Percentiles rank a stretch among this genome's conserved stretches.
These are phyloP conservation scores for Alfaro cultratus DNA, from an alignment of 2,797 vertebrate genomes.

Conservation along the genomic window DNA sequence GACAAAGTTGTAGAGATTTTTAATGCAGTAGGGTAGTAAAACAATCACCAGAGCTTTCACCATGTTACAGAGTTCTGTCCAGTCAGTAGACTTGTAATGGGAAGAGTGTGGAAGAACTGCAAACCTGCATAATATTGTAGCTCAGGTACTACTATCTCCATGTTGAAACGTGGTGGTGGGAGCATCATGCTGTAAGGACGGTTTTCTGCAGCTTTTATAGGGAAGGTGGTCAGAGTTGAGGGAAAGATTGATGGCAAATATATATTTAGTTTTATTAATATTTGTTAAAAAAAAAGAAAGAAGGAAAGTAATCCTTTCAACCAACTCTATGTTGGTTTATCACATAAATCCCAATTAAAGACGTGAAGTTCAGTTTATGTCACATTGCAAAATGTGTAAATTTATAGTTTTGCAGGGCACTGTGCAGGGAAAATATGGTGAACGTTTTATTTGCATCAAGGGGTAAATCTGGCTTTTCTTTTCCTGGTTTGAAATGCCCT, in stretches of 20 bases:
- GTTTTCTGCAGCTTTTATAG: neutral
- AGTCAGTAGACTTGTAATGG: neutral
- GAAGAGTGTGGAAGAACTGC: neutral
- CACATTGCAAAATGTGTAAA: neutral
- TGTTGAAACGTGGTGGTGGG: neutral
- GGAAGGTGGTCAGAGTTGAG: neutral
- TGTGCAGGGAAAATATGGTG: conserved; percentile 44
- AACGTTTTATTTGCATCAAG: conserved; percentile 56
- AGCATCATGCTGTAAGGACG: neutral
- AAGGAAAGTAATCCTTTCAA: neutral
- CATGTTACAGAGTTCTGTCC: neutral
- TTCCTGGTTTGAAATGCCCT: conserved; percentile 74
- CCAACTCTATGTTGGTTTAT: neutral
- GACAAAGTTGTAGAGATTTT: neutral
- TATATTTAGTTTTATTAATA: no score
- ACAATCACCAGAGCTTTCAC: neutral
- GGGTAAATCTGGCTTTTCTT: conserved; percentile 64
- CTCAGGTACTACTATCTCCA: neutral
- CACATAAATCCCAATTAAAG: neutral
- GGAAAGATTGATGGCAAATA: neutral
- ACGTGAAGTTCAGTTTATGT: neutral
- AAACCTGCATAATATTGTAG: neutral
- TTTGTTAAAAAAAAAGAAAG: neutral
- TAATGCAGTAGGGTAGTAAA: neutral
- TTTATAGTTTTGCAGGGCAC: neutral